A percentile compares a stretch with the other conserved stretches of the same genome.
These are phyloP conservation scores for Albula glossodonta DNA, from an alignment of 2,113 vertebrate genomes.

Conservation along the genomic window DNA sequence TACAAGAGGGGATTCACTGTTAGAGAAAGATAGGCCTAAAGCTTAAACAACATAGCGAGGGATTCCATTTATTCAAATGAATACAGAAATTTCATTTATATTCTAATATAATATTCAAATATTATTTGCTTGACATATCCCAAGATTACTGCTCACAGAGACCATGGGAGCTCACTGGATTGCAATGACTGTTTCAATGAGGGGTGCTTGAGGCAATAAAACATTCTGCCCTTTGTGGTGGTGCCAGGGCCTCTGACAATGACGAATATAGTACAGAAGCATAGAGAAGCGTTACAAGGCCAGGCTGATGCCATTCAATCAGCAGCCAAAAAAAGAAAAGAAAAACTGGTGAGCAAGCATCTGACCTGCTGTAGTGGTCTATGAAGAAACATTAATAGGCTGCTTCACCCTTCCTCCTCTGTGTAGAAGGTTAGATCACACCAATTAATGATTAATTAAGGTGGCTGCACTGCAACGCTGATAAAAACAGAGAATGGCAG, in stretches of 20 bases:
- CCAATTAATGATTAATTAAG: neutral
- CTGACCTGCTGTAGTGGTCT: neutral
- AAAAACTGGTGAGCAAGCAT: neutral
- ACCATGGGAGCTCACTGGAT: neutral
- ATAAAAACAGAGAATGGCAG: neutral
- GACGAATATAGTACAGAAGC: neutral
- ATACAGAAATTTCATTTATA: neutral
- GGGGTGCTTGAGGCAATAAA: neutral
- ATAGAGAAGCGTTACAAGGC: neutral
- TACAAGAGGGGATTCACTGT: neutral
- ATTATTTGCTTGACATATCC: neutral
- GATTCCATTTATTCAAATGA: neutral
- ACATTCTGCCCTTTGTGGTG: neutral
- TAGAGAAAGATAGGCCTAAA: neutral
- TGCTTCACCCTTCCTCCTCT: neutral
- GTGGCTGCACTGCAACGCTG: neutral
- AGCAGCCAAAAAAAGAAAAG: neutral
- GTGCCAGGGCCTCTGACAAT: neutral
- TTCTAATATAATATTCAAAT: too few species aligned
- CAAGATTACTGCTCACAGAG: neutral
- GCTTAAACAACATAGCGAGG: neutral
- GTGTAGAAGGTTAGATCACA: neutral
- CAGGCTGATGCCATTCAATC: neutral
- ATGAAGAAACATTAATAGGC: neutral
- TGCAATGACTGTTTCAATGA: neutral